phyloP scores from a whole-genome alignment of 2,888 invertebrate genomes.

The Philhelius pedissequus region DNA sequence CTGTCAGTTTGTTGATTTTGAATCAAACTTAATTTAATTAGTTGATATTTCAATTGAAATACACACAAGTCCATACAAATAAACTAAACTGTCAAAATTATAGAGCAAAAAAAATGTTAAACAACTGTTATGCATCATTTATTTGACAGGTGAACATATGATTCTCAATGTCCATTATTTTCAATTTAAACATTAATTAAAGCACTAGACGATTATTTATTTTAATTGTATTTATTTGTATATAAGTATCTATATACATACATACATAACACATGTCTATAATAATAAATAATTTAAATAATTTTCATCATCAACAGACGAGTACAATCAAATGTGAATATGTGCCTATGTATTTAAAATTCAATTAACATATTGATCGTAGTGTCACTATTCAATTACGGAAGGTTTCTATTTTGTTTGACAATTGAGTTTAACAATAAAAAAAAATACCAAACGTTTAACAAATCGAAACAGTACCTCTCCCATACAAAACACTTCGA shows the following conservation, averaged over 20 bases:
- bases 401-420: constrained; percentile 34
- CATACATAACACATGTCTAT: too few species aligned
- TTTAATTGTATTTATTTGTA: background rate
- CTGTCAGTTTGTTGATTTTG: background rate
- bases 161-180: constrained; percentile 1
- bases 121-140: background rate
- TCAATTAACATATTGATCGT: constrained; percentile 8
- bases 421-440: constrained; percentile 30
- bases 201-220: background rate
- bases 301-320: background rate
- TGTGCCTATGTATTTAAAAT: constrained; percentile 27
- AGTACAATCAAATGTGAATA: background rate
- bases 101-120: background rate
- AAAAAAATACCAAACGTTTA: background rate
- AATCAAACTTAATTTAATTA: constrained; percentile 8
- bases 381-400: constrained; percentile 19
- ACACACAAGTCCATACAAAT: background rate
- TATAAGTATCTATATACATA: too few species aligned
- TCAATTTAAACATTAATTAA: constrained; percentile 16
- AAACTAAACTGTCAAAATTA: background rate
- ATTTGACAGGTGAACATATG: constrained; percentile 7
- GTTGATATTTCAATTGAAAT: background rate
- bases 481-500: background rate
- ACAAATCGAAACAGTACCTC: background rate
- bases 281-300: background rate